Conservation (phyloP, 2,113 vertebrate species). For the Sinocyclocheilus maitianheensis region DNA sequence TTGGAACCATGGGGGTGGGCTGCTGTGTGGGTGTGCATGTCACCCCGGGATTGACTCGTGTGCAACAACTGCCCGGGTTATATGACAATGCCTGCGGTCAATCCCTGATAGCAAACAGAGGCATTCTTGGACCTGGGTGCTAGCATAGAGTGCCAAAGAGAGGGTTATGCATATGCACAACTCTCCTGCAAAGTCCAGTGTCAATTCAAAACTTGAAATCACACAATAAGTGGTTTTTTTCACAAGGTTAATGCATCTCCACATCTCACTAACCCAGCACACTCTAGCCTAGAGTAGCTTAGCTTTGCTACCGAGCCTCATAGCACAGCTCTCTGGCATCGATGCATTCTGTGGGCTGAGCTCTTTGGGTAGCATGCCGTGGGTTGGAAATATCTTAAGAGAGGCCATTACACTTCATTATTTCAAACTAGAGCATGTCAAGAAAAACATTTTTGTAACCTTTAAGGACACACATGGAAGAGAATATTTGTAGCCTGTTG, state of each 20-base stretch:
- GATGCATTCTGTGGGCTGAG: constrained; percentile 63
- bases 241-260: neutral
- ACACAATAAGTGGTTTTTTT: constrained; percentile 17
- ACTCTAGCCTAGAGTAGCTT: neutral
- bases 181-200: constrained; percentile 42
- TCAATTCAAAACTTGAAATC: constrained; percentile 15
- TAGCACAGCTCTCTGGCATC: constrained; percentile 56
- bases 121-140: constrained; percentile 60
- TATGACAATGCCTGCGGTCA: constrained; percentile 45
- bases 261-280: neutral
- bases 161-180: constrained; percentile 48
- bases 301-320: constrained; percentile 8
- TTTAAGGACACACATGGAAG: neutral
- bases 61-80: constrained; percentile 57
- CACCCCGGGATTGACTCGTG: constrained; percentile 47
- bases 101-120: constrained; percentile 60
- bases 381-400: constrained; percentile 56
- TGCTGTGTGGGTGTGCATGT: constrained; percentile 49
- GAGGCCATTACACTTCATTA: constrained; percentile 66
- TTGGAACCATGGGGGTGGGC: constrained; percentile 61
- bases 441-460: neutral
- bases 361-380: constrained; percentile 61
- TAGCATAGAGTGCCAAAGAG: neutral
- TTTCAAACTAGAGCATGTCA: constrained; percentile 56
- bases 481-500: neutral